These are phyloP conservation scores for Catalaphyllia jardinei DNA, from an alignment of 64 coral and sea anemone genomes.

Conservation along the genomic window DNA sequence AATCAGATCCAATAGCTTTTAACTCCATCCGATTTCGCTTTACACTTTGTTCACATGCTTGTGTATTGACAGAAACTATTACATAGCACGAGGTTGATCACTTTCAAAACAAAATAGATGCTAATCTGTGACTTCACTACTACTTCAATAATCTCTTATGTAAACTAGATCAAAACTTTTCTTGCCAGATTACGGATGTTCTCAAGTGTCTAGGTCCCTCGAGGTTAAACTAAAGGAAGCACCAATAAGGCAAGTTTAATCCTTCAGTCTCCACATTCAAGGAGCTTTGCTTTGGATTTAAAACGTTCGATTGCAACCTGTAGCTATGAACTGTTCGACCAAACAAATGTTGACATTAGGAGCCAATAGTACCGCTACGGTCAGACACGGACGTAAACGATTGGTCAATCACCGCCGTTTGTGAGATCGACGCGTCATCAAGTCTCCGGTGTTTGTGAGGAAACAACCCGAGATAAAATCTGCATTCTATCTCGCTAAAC, in stretches of 20 bases:
- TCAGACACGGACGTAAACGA: not conserved
- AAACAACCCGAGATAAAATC: not conserved
- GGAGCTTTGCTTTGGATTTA: too few relatives aligned
- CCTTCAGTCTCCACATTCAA: too few relatives aligned
- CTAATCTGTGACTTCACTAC: not conserved
- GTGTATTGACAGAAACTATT: not conserved
- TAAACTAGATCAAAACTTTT: not conserved
- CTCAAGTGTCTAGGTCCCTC: too few relatives aligned
- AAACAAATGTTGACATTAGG: not conserved
- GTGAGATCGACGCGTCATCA: not conserved
- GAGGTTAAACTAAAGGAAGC: too few relatives aligned
- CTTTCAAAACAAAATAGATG: not conserved
- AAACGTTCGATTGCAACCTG: too few relatives aligned
- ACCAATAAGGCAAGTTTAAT: too few relatives aligned
- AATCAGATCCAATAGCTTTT: too few relatives aligned
- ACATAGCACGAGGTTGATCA: not conserved
- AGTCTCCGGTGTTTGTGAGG: not conserved
- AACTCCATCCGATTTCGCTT: too few relatives aligned
- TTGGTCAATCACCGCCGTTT: not conserved
- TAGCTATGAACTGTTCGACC: not conserved
- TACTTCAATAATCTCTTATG: not conserved
- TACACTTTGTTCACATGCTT: too few relatives aligned
- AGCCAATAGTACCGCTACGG: not conserved
- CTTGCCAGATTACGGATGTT: not conserved
- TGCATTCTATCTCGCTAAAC: not conserved